Evolutionary conservation across 2,113 vertebrate species (phyloP).

Genomic region (Oncorhynchus kisutch): DNA sequence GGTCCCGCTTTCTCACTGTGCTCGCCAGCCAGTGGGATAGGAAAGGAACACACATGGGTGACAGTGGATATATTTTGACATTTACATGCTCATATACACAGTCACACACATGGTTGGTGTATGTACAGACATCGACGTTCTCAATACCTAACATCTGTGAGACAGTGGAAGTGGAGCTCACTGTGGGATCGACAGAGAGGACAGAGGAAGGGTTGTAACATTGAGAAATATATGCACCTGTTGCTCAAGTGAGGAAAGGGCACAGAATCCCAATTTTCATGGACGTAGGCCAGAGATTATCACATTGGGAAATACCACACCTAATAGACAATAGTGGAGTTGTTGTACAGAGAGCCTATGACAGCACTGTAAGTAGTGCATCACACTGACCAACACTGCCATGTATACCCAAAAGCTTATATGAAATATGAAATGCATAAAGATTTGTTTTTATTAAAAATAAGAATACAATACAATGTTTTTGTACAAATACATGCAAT

Average conservation of each 20-base stretch:
- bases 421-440: conserved; percentile 1
- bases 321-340: no score
- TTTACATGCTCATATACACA: not conserved
- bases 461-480: conserved; percentile 18
- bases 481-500: conserved; percentile 35
- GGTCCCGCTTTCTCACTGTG: not conserved
- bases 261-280: conserved; percentile 2
- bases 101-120: not conserved
- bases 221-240: not conserved
- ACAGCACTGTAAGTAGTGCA: no score
- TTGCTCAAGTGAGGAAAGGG: not conserved
- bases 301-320: not conserved
- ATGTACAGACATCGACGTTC: not conserved
- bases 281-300: not conserved
- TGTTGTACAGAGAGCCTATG: no score
- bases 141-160: not conserved
- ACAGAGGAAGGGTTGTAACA: not conserved
- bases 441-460: conserved; percentile 54
- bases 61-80: not conserved
- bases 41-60: not conserved
- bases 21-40: not conserved
- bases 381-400: no score
- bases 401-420: no score
- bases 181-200: not conserved
- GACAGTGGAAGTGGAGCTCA: not conserved